Evolutionary conservation across 1,140 invertebrate genomes (phyloP), one percentile per base, ranked within the genome.

Genomic region (Ceratitis capitata): DNA sequence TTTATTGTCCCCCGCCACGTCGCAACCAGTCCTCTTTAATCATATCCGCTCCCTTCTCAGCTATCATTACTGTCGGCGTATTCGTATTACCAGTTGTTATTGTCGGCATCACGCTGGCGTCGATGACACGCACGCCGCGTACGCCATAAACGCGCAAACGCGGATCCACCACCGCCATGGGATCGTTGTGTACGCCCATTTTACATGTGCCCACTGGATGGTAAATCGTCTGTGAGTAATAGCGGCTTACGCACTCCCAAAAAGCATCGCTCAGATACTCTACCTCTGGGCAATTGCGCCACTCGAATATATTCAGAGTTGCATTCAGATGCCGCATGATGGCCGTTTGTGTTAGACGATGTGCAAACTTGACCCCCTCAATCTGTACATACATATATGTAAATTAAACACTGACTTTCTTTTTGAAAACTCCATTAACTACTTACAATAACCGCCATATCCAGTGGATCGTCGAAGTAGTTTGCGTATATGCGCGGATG

Each of bases 401-500:
- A 49, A 83, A 47, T 49, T 14, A 39, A 6, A n/a, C n/a, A 83
- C 35, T 45, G 29, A 84, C 6, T 83, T 56, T 69, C 19, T 83
- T 39, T 2, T 82, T 35, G 39, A 39, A 51, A 19, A n/a, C 64
- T 16, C 83, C n/a, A n/a, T n/a, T n/a, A n/a, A 82, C 3, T 7
- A 88, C 92, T 92, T 91, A 96, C 94, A 91, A 97, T 90, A 61
- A 95, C 92, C 87, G 94, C 93, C 14, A 96, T 90, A 88, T 97
- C 96, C 12, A 94, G 89, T 0, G 94, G 94, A 91, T 96, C 92
- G 0, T 94, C 91, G 69, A 96, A 95, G 89, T 97, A 98, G 88
- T 96, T 96, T 1, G 97, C 96, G 89, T 96, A 95, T 49, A 98
- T 97, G 7, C 94, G 89, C 0, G 98, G 97, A 87, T 95, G 94